A percentile compares a stretch with the other conserved stretches of the same genome.
Evolutionary conservation across 2,113 vertebrate genomes (phyloP).

Genomic region (Albula glossodonta): DNA sequence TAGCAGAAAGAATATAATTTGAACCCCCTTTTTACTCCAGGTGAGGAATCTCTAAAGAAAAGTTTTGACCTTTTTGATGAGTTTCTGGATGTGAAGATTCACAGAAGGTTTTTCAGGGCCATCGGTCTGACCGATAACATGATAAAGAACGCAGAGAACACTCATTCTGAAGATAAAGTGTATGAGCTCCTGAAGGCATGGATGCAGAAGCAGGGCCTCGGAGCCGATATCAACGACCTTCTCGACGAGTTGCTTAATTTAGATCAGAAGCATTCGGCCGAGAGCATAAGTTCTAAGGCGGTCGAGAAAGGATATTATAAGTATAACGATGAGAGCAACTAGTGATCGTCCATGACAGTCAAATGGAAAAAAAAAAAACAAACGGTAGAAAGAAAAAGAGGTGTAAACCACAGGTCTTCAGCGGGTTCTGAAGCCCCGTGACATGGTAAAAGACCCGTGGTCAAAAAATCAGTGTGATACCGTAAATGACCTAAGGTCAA

Average conservation of each 20-base stretch:
- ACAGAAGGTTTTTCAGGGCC: constrained; percentile 74
- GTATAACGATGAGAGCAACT: constrained; percentile 41
- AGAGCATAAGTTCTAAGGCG: constrained; percentile 65
- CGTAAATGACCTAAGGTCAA: neutral
- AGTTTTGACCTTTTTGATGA: constrained; percentile 74
- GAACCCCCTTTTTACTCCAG: constrained; percentile 41
- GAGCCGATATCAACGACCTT: constrained; percentile 73
- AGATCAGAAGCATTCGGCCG: constrained; percentile 72
- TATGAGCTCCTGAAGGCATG: constrained; percentile 74
- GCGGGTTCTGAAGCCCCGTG: constrained; percentile 1
- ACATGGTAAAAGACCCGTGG: neutral
- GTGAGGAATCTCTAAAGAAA: constrained; percentile 69
- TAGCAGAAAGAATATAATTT: neutral
- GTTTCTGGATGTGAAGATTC: constrained; percentile 68
- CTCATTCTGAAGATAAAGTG: constrained; percentile 63
- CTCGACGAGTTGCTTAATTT: constrained; percentile 63
- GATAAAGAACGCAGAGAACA: constrained; percentile 66
- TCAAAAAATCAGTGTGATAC: neutral
- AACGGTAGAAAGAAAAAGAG: neutral
- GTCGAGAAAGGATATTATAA: constrained; percentile 66
- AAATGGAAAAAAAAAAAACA: neutral
- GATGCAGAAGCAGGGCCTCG: constrained; percentile 74
- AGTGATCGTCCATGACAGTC: neutral
- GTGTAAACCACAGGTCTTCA: neutral
- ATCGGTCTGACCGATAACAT: constrained; percentile 72